A percentile compares a stretch with the other conserved stretches of the same genome.
Conservation (phyloP, 2,888 invertebrate genomes). For the Hirtodrosophila trivittata region DNA sequence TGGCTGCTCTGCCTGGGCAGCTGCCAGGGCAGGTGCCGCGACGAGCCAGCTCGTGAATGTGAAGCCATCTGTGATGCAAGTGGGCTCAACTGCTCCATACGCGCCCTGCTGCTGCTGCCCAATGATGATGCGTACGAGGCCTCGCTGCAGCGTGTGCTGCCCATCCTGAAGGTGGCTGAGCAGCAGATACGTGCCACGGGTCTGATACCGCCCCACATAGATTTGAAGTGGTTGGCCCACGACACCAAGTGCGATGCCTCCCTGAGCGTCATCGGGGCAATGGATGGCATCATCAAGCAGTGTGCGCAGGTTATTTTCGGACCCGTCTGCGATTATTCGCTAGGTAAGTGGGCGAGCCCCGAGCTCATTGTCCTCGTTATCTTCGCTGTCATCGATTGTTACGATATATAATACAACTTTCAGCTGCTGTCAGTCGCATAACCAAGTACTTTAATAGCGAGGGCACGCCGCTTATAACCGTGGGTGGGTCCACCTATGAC, state of each 20-base stretch:
- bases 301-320: constrained; percentile 92
- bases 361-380: background rate
- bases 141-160: constrained; percentile 86
- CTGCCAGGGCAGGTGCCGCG: constrained; percentile 65
- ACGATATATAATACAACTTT: constrained; percentile 38
- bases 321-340: constrained; percentile 91
- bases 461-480: constrained; percentile 90
- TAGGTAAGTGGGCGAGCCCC: constrained; percentile 87
- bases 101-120: constrained; percentile 88
- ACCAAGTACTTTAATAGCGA: constrained; percentile 90
- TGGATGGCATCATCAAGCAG: constrained; percentile 88
- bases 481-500: constrained; percentile 92
- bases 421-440: constrained; percentile 92
- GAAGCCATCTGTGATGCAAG: constrained; percentile 76
- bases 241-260: constrained; percentile 91
- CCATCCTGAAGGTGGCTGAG: constrained; percentile 87
- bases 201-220: constrained; percentile 86
- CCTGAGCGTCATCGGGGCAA: constrained; percentile 88
- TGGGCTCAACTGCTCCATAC: constrained; percentile 85
- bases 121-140: constrained; percentile 85
- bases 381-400: background rate
- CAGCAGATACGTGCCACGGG: constrained; percentile 85
- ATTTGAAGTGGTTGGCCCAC: constrained; percentile 86
- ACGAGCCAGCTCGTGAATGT: constrained; percentile 76
- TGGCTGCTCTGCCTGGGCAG: constrained; percentile 34